Evolutionary conservation across 2,113 vertebrate genomes (phyloP), one percentile per base, ranked within the genome.

Genomic region (Tragelaphus scriptus): DNA sequence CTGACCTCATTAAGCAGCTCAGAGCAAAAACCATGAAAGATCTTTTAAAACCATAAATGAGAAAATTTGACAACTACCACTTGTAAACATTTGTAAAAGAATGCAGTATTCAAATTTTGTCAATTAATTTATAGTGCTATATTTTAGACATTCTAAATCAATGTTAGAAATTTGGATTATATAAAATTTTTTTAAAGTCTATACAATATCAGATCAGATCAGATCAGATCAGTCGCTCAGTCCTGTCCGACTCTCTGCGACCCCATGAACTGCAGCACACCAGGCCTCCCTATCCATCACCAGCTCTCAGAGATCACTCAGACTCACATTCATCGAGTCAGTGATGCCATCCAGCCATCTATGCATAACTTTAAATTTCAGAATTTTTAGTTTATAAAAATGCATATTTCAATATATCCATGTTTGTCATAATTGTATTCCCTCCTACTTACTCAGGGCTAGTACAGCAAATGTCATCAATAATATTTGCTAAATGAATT

Each of bases 91-190:
- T 10, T 90, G 93, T 30, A 88, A 19, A 93, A 97, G 97, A 12
- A 80, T 81, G 2, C 15, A 58, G 40, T 12, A 59, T 94, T 75
- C 8, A 21, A 95, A 9, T 65, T 85, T 65, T 95, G 16, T 49
- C n/a, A 90, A 81, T 90, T 23, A 8, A 4, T 82, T 86, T 51
- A 40, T 17, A 85, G 4, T 4, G 1, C 2, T 88, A 26, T 75
- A 49, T 53, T 97, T 90, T 89, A 95, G 51, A 23, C 58, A 25
- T 97, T 97, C 36, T 81, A n/a, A 94, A 98, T 98, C 23, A 92
- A 26, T 47, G 19, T 25, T 97, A 68, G 44, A 89, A 97, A 98
- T 68, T 61, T 25, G 14, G 2, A 88, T 81, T 94, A 91, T 40
- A 63, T 58, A 84, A 94, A 85, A 5, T 44, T 40, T 79, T 47